Base-by-base conservation (phyloP, 1,140 invertebrate species). In the Leptonema lineaticorne region DNA sequence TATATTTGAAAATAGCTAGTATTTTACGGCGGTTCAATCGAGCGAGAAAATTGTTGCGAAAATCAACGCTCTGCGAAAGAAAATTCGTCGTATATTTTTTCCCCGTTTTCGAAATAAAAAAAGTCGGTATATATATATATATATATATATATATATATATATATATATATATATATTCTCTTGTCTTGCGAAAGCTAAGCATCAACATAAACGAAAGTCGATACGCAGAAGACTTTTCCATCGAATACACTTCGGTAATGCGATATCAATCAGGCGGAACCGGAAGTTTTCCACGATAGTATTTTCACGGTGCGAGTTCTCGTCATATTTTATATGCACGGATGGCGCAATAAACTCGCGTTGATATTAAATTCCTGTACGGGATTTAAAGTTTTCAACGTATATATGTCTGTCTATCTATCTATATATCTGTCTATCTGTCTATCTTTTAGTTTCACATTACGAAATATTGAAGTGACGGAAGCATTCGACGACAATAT, bases 331-430 rank as follows among this genome's bases (percentile, higher is more conserved):
- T n/a, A n/a, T 59, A 59, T 59, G 28, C 30, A 59, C 30, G 33
- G 33, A 59, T 30, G 57, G 7, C 33, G 57, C 57, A 59, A 16
- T 20, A n/a, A n/a, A 24, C 26, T 53, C n/a, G 57, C 24, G n/a
- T 29, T n/a, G 57, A 59, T 59, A 59, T 59, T 59, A 59, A 59
- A 59, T 59, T 59, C 57, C 57, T 7, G 57, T n/a, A n/a, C n/a
- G n/a, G n/a, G n/a, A n/a, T n/a, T n/a, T n/a, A n/a, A n/a, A n/a
- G n/a, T n/a, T n/a, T n/a, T n/a, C n/a, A n/a, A n/a, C n/a, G n/a
- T n/a, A n/a, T n/a, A n/a, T n/a, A n/a, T n/a, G n/a, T n/a, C n/a
- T n/a, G n/a, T n/a, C n/a, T n/a, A n/a, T n/a, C n/a, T n/a, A n/a
- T n/a, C n/a, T n/a, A n/a, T n/a, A n/a, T n/a, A n/a, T n/a, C n/a